Evolutionary conservation across 1,140 invertebrate species (phyloP), one percentile per base, ranked within the genome.

Genomic region (Drosophila leontia): DNA sequence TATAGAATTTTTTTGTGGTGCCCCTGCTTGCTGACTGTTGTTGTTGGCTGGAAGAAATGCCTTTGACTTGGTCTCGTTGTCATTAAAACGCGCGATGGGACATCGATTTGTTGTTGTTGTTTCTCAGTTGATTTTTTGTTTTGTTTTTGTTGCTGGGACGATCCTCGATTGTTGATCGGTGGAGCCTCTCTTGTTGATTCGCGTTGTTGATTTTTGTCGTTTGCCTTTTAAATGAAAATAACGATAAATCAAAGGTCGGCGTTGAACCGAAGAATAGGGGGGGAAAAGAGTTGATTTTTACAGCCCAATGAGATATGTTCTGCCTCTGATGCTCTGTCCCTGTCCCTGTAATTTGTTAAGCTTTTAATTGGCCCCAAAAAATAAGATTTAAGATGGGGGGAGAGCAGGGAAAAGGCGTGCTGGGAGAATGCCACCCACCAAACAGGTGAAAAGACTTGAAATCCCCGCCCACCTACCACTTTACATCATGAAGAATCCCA

Each of bases 211-310:
- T 85, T 90, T 88, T 85, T 84, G 85, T 88, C 85, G 86, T 85
- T 88, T 85, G 86, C 81, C 81, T 88, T 88, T 88, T 88, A 88
- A 88, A 88, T 90, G 53, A 90, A 90, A 88, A 85, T 88, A 88
- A 90, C 85, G 64, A 88, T 88, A 90, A 88, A 88, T 88, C 85
- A 88, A 90, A 85, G 85, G 74, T 85, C 81, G 78, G 69, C 76
- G 69, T 71, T 50, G 53, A 50, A 68, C 63, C 47, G 34, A 42
- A 35, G 57, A 11, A 34, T 29, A 37, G 9, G n/a, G 7, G 2
- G 19, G n/a, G 4, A 2, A 15, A 29, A 23, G 51, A 23, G 51
- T 9, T 23, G 4, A 51, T 51, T 51, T 51, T 63, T 12, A 48
- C n/a, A 44, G 50, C 34, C 29, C 35, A 78, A 63, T 39, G 56